Base-by-base conservation (phyloP, 2,888 invertebrate species). In the Dugesia japonica region DNA sequence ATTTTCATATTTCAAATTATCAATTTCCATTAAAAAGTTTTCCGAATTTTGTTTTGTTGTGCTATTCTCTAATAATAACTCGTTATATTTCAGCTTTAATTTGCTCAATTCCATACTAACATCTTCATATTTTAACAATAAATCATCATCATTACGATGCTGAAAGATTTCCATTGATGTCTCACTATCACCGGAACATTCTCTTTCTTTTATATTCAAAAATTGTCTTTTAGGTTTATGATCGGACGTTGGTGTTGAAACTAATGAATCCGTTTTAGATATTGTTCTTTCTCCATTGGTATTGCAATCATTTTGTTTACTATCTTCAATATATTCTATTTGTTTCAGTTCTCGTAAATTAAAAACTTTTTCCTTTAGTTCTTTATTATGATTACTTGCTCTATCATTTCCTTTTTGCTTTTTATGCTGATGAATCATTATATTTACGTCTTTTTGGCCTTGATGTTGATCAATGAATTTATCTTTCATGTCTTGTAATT, bases 1-100 rank as follows among this genome's bases (percentile, higher is more conserved):
- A 56, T 56, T 56, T 56, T 56, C 56, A 23, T 56, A 56, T n/a
- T 56, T 56, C 17, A 56, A 56, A 56, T 56, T 56, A n/a, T 56
- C 56, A 56, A 56, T 56, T 56, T 56, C 56, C 23, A 56, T 4
- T 56, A 23, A 9, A 13, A 56, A n/a, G 17, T 56, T 56, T 56
- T 56, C 56, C 7, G 56, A 56, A n/a, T 56, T 56, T 56, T 56
- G 56, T 23, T 56, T 56, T 4, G 17, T 23, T 23, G 56, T 56
- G 4, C 9, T 56, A 23, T 56, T 56, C 17, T 56, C 56, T n/a
- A 56, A 1, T 20, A 56, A 23, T n/a, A 56, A 56, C 4, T 56
- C 56, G n/a, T 56, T 56, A n/a, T 56, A 56, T 56, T 56, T 56
- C 17, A 56, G 7, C n/a, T 56, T 56, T n/a, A 56, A n/a, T n/a